phyloP scores from a whole-genome alignment of 2,888 invertebrate species.

The Sinotaia quadrata region DNA sequence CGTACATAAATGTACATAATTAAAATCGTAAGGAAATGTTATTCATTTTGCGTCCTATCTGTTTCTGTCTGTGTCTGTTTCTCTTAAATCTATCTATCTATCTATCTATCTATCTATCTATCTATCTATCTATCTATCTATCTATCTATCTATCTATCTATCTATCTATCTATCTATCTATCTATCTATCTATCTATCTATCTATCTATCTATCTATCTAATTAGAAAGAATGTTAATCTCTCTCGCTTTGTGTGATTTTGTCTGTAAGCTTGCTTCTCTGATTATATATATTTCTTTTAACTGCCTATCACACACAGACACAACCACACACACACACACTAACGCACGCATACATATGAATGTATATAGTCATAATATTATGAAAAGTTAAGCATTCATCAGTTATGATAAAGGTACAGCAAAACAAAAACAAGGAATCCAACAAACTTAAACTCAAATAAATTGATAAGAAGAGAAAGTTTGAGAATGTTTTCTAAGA shows the following conservation, averaged over 20 bases:
- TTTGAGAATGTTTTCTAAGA: too few relatives aligned
- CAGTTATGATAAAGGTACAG: too few relatives aligned
- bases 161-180: background rate
- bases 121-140: too few relatives aligned
- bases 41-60: too few relatives aligned
- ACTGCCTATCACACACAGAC: background rate
- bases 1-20: too few relatives aligned
- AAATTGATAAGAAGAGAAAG: too few relatives aligned
- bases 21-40: too few relatives aligned
- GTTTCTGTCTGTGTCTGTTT: too few relatives aligned
- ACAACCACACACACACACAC: background rate
- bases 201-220: background rate
- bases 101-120: too few relatives aligned
- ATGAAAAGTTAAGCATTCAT: too few relatives aligned
- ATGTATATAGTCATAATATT: background rate
- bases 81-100: too few relatives aligned
- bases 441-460: background rate
- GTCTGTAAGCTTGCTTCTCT: slow-evolving; percentile 2
- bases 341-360: background rate
- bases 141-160: background rate
- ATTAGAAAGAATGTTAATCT: background rate
- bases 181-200: background rate
- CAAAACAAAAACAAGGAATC: background rate
- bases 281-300: background rate
- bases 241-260: slow-evolving; percentile 2